Conservation (phyloP, 2,113 vertebrate genomes). For the Azemiops feae region DNA sequence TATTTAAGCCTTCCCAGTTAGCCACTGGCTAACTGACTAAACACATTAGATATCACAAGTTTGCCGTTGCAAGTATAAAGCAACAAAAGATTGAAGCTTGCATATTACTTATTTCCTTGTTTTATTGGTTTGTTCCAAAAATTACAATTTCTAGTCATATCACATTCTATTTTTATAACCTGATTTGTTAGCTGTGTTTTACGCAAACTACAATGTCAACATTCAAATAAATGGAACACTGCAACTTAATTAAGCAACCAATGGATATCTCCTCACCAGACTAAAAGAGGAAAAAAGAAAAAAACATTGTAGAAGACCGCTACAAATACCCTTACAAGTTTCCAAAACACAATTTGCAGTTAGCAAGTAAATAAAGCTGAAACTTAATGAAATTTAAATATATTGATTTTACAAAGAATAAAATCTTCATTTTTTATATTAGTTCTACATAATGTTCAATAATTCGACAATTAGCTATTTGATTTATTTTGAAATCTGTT, state of each 20-base stretch:
- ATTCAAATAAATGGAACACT: neutral
- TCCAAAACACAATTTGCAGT: neutral
- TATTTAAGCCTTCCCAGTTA: neutral
- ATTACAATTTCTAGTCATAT: neutral
- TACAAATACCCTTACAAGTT: neutral
- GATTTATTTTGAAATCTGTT: neutral
- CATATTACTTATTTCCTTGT: neutral
- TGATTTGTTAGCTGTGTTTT: neutral
- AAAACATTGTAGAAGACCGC: neutral
- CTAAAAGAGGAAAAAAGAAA: too few relatives aligned
- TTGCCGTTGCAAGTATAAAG: neutral
- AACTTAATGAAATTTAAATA: neutral
- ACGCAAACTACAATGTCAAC: neutral
- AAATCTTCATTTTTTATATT: neutral
- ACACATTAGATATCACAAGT: neutral
- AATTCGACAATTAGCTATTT: neutral
- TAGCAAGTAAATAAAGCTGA: neutral
- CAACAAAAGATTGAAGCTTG: neutral
- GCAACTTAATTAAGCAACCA: neutral
- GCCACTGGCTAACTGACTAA: neutral
- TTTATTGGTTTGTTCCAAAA: neutral
- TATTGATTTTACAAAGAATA: neutral
- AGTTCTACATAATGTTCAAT: neutral
- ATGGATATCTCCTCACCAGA: neutral
- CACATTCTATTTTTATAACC: neutral